Percentiles rank a stretch among this genome's conserved stretches.
These are phyloP conservation scores for Lethocerus indicus DNA, from an alignment of 1,140 invertebrate species.

Conservation along the genomic window DNA sequence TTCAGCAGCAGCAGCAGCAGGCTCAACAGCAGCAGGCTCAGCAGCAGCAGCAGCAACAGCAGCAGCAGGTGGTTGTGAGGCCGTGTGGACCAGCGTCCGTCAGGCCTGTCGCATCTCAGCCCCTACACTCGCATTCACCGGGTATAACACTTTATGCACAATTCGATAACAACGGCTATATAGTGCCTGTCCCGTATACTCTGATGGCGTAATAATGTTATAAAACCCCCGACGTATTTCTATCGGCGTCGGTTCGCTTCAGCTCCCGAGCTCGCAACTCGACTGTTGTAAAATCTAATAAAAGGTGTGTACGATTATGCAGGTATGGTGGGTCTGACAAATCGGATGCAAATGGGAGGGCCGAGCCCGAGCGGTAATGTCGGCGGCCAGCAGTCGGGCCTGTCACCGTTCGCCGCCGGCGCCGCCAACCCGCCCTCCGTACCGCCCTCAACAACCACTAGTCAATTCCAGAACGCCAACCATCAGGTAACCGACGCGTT, in stretches of 20 bases:
- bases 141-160: constrained; percentile 9
- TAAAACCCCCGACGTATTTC: too few species aligned
- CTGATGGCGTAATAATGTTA: too few species aligned
- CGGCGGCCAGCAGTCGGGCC: constrained; percentile 5
- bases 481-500: constrained; percentile 15
- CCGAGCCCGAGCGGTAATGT: constrained; percentile 30
- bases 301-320: too few species aligned
- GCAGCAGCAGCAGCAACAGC: constrained; percentile 13
- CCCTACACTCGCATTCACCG: constrained; percentile 16
- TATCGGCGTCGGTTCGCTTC: too few species aligned
- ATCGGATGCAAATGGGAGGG: constrained; percentile 28
- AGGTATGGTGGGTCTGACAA: constrained; percentile 7
- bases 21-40: constrained; percentile 28
- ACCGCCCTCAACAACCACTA: constrained; percentile 16
- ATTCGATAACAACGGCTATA: too few species aligned
- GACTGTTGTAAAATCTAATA: too few species aligned
- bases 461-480: constrained; percentile 16
- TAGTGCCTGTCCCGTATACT: too few species aligned
- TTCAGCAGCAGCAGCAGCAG: constrained; percentile 39
- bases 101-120: constrained; percentile 10
- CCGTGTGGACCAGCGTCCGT: neutral
- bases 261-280: too few species aligned
- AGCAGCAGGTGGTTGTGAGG: neutral
- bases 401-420: constrained; percentile 11
- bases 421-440: constrained; percentile 11